These are phyloP conservation scores for Brachymystax lenok DNA, from an alignment of 2,797 vertebrate species.

Conservation along the genomic window DNA sequence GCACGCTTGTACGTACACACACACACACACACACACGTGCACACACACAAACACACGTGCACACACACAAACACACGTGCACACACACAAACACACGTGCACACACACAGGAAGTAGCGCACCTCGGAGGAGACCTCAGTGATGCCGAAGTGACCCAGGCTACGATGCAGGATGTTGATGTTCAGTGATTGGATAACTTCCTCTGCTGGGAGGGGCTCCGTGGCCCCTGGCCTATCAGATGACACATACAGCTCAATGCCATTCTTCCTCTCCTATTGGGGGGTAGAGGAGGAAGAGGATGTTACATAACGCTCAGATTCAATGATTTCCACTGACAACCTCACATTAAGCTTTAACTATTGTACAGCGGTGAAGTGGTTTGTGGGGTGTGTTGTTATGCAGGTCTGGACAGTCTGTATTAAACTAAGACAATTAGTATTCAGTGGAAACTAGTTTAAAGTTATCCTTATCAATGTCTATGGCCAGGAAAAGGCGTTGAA, in stretches of 20 bases:
- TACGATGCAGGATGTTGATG: constrained; percentile 82
- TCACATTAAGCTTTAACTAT: too few relatives aligned
- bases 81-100: not conserved
- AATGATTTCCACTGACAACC: too few relatives aligned
- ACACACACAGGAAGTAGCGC: constrained; percentile 34
- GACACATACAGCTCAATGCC: constrained; percentile 91
- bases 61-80: constrained; percentile 7
- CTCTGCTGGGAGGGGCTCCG: constrained; percentile 82
- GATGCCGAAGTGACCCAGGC: constrained; percentile 88
- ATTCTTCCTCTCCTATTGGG: constrained; percentile 84
- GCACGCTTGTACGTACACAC: not conserved
- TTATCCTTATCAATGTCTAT: too few relatives aligned
- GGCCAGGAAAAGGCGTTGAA: not conserved
- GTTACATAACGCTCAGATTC: not conserved
- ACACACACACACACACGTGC: not conserved
- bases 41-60: constrained; percentile 1
- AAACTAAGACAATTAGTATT: too few relatives aligned
- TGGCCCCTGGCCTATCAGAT: constrained; percentile 77
- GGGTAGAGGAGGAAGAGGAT: not conserved
- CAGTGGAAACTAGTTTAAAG: too few relatives aligned
- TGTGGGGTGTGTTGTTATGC: too few relatives aligned
- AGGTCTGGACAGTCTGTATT: too few relatives aligned
- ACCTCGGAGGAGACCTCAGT: constrained; percentile 90
- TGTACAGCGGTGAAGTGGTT: too few relatives aligned
- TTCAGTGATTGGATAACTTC: constrained; percentile 91